Evolutionary conservation across 1,140 invertebrate genomes (phyloP).

Genomic region (Trichomalopsis sarcophagae): DNA sequence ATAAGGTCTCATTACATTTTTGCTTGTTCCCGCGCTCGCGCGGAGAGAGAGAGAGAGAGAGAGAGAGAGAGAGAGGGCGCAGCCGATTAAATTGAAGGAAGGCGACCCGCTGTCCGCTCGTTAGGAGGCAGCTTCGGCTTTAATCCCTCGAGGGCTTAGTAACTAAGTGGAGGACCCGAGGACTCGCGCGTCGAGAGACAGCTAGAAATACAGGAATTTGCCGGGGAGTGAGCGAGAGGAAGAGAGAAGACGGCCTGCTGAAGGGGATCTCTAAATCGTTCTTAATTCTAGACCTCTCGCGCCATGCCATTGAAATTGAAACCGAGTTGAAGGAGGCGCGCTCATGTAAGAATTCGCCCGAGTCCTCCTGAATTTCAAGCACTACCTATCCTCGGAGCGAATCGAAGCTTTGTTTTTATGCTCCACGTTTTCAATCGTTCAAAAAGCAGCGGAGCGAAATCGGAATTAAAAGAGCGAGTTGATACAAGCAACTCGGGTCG

Average conservation of each 20-base stretch:
- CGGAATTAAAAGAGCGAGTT: background rate
- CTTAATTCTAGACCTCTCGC: background rate
- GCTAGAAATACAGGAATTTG: conserved; percentile 36
- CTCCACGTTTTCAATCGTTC: no score
- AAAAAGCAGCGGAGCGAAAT: no score
- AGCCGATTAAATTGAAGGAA: conserved; percentile 43
- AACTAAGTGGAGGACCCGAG: conserved; percentile 53
- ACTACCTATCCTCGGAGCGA: no score
- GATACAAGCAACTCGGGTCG: no score
- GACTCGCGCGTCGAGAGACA: conserved; percentile 8
- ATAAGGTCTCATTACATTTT: background rate
- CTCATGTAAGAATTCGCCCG: background rate
- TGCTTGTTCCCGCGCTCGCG: background rate
- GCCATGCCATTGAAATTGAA: background rate
- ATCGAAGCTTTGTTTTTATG: no score
- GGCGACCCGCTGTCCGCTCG: conserved; percentile 21
- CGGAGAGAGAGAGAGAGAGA: background rate
- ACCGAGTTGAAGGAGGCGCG: background rate
- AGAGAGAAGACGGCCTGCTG: background rate
- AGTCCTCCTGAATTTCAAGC: background rate
- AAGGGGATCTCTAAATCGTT: conserved; percentile 6
- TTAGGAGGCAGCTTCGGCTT: conserved; percentile 47
- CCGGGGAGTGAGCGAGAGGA: no score
- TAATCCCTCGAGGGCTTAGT: conserved; percentile 52
- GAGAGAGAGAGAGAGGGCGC: background rate